Base-by-base conservation (phyloP, 2,113 vertebrate species). In the Thalassoma bifasciatum region DNA sequence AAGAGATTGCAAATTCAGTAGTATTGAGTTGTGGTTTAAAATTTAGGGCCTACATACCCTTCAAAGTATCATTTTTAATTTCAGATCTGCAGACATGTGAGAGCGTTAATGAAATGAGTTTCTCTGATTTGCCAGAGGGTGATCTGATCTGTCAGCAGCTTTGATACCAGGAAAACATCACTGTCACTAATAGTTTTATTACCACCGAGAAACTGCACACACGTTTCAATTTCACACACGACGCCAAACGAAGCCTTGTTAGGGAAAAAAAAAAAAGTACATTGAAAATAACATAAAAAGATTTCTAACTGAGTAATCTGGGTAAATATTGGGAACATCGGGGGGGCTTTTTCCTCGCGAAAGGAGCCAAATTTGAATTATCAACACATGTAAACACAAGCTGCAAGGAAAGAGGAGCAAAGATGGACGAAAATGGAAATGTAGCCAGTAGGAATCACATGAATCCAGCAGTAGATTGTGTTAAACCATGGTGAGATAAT, bases 121-220 rank as follows among this genome's bases (percentile, higher is more conserved):
- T 60, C 46, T 51, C 30, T 52, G 34, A 50, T 38, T 17, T 50
- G 67, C 21, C 10, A 23, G 44, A 70, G 30, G 44, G 30, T 14
- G 44, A 70, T 70, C 10, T 34, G 46, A 51, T 59, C 22, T 26
- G 44, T 58, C 30, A 36, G 53, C 12, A 17, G 54, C 66, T 69
- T 38, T 59, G 44, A 69, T 49, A 24, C 7, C 12, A 6, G 65
- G 56, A 62, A 44, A 37, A 57, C 52, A 30, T 21, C 2, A n/a
- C 34, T 23, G 56, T 23, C 38, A 2, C 11, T 13, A 56, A 19
- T 19, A 56, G 23, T 54, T 54, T 49, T 49, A 53, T 64, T 22
- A 36, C 21, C 36, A 26, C n/a, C 14, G 61, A 8, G 5, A 22
- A 24, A 52, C 30, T 37, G 5, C 22, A 24, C 24, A 17, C n/a